These are phyloP conservation scores for Lacerta bilineata DNA, from an alignment of 2,797 vertebrate genomes.

Conservation along the genomic window DNA sequence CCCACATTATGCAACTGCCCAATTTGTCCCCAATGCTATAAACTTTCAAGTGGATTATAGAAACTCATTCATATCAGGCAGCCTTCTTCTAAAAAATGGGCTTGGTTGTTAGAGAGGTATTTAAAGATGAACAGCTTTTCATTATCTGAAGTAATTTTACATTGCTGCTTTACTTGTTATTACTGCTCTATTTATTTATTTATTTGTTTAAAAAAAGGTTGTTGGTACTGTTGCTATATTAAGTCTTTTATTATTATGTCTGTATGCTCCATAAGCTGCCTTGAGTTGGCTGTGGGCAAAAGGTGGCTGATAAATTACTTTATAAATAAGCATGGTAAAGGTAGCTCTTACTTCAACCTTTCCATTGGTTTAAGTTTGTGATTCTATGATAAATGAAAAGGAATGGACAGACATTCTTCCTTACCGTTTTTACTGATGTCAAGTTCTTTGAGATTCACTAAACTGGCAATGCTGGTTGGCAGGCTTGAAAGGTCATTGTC, in stretches of 20 bases:
- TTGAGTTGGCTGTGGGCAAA: no score
- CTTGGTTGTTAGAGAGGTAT: neutral
- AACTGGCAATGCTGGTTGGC: slow-evolving; percentile 95
- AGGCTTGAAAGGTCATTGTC: slow-evolving; percentile 98
- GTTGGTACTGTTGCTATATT: no score
- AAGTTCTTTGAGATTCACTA: slow-evolving; percentile 97
- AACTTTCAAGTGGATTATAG: neutral
- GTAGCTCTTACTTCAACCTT: neutral
- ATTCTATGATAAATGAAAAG: neutral
- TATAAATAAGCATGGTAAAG: neutral
- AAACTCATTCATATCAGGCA: neutral
- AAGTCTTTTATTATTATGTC: no score
- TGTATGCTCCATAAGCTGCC: no score
- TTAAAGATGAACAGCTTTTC: neutral
- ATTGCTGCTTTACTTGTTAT: neutral
- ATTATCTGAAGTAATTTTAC: neutral
- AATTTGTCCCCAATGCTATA: neutral
- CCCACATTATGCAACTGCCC: neutral
- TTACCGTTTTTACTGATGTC: slow-evolving; percentile 99
- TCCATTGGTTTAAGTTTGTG: neutral
- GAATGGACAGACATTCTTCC: slow-evolving; percentile 37
- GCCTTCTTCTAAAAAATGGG: neutral
- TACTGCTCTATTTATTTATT: neutral
- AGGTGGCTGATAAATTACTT: no score
- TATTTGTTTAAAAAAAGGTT: neutral